Evolutionary conservation across 2,797 vertebrate genomes (phyloP).

Genomic region (Lemur catta): DNA sequence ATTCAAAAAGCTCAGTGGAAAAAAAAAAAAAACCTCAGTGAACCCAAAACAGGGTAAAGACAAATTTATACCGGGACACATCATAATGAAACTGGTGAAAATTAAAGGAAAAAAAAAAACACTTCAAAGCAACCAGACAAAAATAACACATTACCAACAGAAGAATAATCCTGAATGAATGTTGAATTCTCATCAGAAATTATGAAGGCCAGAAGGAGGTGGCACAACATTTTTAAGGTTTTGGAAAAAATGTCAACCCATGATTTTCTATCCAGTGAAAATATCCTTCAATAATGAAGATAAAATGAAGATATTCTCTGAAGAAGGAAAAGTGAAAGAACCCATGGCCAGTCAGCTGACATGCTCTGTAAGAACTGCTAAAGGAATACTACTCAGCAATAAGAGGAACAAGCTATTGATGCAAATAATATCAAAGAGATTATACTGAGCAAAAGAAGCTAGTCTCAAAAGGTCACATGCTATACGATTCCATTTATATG

Average conservation of each 20-base stretch:
- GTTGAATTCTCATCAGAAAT: not conserved
- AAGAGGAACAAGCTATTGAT: no score
- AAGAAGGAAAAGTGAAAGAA: not conserved
- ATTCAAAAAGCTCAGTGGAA: no score
- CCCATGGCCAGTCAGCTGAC: not conserved
- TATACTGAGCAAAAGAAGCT: not conserved
- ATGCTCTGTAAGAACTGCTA: not conserved
- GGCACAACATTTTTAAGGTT: no score
- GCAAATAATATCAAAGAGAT: not conserved
- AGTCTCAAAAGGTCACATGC: not conserved
- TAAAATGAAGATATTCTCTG: not conserved
- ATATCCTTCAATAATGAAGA: not conserved
- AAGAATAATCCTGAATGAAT: not conserved
- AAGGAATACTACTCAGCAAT: not conserved
- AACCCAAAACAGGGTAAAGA: no score
- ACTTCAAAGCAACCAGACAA: not conserved
- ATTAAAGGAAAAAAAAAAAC: not conserved
- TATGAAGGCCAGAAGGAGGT: not conserved
- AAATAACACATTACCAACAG: not conserved
- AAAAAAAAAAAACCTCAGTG: no score
- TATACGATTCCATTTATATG: not conserved
- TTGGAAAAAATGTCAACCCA: no score
- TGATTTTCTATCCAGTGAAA: no score
- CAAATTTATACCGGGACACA: no score
- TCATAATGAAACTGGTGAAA: not conserved